These are phyloP conservation scores for Lota lota DNA, from an alignment of 2,113 vertebrate species.

Conservation along the genomic window DNA sequence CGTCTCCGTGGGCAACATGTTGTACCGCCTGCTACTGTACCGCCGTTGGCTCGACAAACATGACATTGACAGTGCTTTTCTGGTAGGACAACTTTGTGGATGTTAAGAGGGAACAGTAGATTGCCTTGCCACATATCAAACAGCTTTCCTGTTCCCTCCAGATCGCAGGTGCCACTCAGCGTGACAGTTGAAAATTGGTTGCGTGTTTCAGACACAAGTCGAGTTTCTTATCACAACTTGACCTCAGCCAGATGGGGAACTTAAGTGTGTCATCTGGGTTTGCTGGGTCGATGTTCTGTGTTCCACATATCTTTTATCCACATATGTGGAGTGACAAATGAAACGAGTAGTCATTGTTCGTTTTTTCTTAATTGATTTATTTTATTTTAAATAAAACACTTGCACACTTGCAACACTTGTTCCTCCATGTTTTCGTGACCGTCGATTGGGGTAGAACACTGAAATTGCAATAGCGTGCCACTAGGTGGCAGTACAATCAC, in stretches of 20 bases:
- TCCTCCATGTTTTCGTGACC: constrained; percentile 53
- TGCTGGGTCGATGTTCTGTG: not conserved
- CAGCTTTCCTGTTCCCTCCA: not conserved
- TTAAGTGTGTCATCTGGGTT: not conserved
- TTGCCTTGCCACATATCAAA: too few relatives aligned
- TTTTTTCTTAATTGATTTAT: constrained; percentile 60
- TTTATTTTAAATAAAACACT: constrained; percentile 73
- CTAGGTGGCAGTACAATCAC: constrained; percentile 83
- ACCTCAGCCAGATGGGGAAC: constrained; percentile 65
- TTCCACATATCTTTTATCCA: not conserved
- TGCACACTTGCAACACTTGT: constrained; percentile 62
- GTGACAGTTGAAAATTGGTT: constrained; percentile 57
- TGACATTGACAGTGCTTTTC: too few relatives aligned
- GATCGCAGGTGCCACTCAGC: constrained; percentile 50
- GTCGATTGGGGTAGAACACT: constrained; percentile 71
- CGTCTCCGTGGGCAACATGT: too few relatives aligned
- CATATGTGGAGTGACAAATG: not conserved
- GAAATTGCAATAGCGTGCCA: constrained; percentile 76
- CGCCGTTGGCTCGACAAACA: too few relatives aligned
- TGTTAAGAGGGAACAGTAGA: not conserved
- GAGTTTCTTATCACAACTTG: constrained; percentile 60
- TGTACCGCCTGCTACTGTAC: too few relatives aligned
- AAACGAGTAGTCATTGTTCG: constrained; percentile 5
- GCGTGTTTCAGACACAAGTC: constrained; percentile 37
- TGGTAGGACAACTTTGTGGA: not conserved